Evolutionary conservation across 2,113 vertebrate genomes (phyloP).

Genomic region (Falcunculus frontatus): DNA sequence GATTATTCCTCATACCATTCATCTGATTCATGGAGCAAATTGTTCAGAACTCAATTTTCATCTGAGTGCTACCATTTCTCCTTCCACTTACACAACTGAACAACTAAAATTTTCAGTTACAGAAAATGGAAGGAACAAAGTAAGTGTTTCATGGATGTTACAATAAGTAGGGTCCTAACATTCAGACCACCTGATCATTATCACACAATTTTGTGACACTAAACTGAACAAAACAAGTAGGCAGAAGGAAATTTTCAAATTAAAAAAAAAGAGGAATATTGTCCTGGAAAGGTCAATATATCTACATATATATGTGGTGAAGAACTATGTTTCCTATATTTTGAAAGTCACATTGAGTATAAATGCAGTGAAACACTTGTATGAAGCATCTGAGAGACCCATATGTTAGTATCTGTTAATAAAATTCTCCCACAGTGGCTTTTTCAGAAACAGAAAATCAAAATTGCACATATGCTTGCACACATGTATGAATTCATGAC

Average conservation of each 20-base stretch:
- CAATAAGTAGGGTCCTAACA: neutral
- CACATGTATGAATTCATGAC: neutral
- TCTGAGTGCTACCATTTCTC: neutral
- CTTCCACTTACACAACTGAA: neutral
- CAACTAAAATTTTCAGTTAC: neutral
- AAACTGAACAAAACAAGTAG: neutral
- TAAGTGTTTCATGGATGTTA: neutral
- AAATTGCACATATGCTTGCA: neutral
- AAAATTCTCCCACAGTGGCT: neutral
- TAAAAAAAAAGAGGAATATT: neutral
- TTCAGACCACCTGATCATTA: neutral
- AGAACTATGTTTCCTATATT: neutral
- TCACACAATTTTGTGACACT: neutral
- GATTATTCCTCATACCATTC: neutral
- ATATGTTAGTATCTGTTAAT: neutral
- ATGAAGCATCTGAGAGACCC: neutral
- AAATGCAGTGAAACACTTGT: neutral
- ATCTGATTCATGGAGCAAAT: neutral
- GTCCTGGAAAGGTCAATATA: neutral
- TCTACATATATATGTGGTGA: neutral
- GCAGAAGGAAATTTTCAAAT: neutral
- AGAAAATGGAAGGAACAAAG: neutral
- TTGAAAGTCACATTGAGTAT: neutral
- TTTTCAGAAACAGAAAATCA: conserved; percentile 31
- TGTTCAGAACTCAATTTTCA: neutral